Base-by-base conservation (phyloP, 2,888 invertebrate genomes). In the Rotaria sp. region DNA sequence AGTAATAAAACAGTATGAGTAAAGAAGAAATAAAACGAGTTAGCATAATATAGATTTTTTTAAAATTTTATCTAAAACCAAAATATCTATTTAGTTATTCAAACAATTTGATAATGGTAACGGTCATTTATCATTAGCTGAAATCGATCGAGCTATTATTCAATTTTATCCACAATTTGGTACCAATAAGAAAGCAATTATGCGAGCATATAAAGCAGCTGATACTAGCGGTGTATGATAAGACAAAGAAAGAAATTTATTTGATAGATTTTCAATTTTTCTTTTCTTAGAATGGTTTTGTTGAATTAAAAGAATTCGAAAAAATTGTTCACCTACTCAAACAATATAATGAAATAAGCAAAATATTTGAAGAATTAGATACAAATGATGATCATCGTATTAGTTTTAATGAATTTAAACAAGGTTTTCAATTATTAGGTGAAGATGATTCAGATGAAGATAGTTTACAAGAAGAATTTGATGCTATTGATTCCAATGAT, bases 171-270 rank as follows among this genome's bases (percentile, higher is more conserved):
- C 75, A 26, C 75, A 75, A 41, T 75, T 75, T 26, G 75, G 75
- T 75, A 38, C 38, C 0, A 75, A 75, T 75, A 38, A 38, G 38
- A 38, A 75, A 41, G 75, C 75, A 41, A 45, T 80, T 2, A 26
- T 80, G 26, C 26, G 80, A 45, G 80, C 80, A n/a, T 80, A 80
- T n/a, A 80, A 80, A 80, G 80, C 41, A 26, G 80, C 80, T 26
- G 80, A 80, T 80, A 80, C 41, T 26, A 80, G 26, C 45, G 80
- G 45, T n/a, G 45, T 80, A 80, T 80, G 35, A 11, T 80, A 45
- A 18, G 8, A 30, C 1, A 67, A 5, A 67, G 18, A 35, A 67
- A 67, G 0, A 21, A 67, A 67, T 15, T 5, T 21, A 10, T 35
- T 35, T 18, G 13, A 30, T 67, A 13, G 0, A 59, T 18, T 67